These are phyloP conservation scores for Sepioteuthis lessoniana DNA, from an alignment of 2,888 invertebrate species.

Conservation along the genomic window DNA sequence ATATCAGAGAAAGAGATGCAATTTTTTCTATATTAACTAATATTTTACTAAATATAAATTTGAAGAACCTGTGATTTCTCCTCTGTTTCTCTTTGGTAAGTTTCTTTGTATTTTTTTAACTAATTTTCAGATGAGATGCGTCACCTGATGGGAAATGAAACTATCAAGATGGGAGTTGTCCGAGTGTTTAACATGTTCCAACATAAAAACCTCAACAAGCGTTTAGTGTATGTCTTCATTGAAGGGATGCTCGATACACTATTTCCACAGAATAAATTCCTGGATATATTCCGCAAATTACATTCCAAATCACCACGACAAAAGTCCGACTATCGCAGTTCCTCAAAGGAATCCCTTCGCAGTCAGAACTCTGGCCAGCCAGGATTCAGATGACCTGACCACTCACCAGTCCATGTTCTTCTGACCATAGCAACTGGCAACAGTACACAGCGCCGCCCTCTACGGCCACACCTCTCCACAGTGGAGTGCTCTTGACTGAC, in stretches of 20 bases:
- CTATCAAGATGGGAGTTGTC: constrained; percentile 86
- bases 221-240: constrained; percentile 87
- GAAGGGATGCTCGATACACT: constrained; percentile 87
- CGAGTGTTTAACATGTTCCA: constrained; percentile 92
- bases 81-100: too few relatives aligned
- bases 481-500: background rate
- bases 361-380: constrained; percentile 42
- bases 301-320: constrained; percentile 78
- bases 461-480: background rate
- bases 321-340: constrained; percentile 12
- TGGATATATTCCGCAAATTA: constrained; percentile 83
- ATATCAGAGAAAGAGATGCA: too few relatives aligned
- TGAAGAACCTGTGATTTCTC: too few relatives aligned
- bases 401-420: background rate
- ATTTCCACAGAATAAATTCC: constrained; percentile 86
- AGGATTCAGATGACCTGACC: constrained; percentile 41
- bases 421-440: background rate
- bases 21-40: too few relatives aligned
- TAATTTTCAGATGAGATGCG: constrained; percentile 88
- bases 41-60: too few relatives aligned
- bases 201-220: constrained; percentile 87
- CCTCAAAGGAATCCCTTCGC: constrained; percentile 38
- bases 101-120: too few relatives aligned
- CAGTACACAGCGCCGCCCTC: background rate
- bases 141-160: constrained; percentile 91